Evolutionary conservation across 2,113 vertebrate species (phyloP), one percentile per base, ranked within the genome.

Genomic region (Megalops atlanticus): DNA sequence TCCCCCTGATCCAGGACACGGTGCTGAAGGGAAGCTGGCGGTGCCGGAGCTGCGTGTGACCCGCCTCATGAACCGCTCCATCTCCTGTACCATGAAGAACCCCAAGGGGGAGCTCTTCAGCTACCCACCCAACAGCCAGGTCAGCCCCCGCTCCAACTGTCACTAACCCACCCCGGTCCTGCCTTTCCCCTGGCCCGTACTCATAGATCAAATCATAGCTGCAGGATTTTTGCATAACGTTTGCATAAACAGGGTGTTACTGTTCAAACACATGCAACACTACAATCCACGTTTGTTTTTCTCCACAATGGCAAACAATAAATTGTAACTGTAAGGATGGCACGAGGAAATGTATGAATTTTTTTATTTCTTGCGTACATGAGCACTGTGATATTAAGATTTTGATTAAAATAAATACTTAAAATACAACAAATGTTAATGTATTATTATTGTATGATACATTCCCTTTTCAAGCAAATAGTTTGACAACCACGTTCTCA

Each of bases 31-130:
- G 88, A 99, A 98, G 84, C 92, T 99, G 84, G 96, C 95, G 11
- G 95, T 98, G 52, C 95, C 98, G 0, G 98, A 99, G 88, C 93
- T 98, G 87, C 95, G 97, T 0, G 95, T 96, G 89, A 97, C 96
- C 74, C 96, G 98, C 75, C 95, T 99, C 83, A 99, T 99, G 96
- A 99, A 97, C 89, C 96, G 98, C 69, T 99, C 98, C 0, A 94
- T 99, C 86, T 99, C 98, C 54, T 99, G 98, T 74, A 97, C 97
- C 16, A 94, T 98, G 95, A 98, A 99, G 93, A 98, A 98, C 82
- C 96, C 97, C 47, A 99, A 99, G 89, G 96, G 96, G 84, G 98
- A 99, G 84, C 95, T 99, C 86, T 98, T 97, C 0, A 96, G 97
- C 89, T 94, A 94, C 76, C 98, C 97, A 64, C 94, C 96, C 6